These are phyloP conservation scores for Drosophila gunungcola DNA, from an alignment of 1,140 invertebrate species.

Conservation along the genomic window DNA sequence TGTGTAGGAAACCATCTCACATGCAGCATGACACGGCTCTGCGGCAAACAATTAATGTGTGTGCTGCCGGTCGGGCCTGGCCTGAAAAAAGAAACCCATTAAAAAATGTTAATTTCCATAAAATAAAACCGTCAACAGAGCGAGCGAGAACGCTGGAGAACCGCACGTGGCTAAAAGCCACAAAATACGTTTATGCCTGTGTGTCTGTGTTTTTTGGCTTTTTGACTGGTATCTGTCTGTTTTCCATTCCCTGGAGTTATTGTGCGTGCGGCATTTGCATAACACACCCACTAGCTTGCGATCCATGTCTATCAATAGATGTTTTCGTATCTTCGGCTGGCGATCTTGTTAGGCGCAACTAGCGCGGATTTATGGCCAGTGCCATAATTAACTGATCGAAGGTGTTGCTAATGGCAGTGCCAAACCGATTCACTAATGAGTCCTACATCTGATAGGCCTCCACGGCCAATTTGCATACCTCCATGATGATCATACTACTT, in stretches of 20 bases:
- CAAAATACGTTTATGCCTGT: conserved; percentile 39
- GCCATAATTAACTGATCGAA: conserved; percentile 55
- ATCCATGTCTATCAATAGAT: conserved; percentile 15
- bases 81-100: conserved; percentile 63
- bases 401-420: conserved; percentile 68
- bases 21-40: conserved; percentile 36
- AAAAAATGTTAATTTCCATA: conserved; percentile 81
- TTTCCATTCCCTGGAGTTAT: conserved; percentile 3
- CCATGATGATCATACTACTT: conserved; percentile 1
- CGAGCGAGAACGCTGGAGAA: conserved; percentile 2
- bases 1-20: conserved; percentile 25
- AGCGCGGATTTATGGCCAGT: conserved; percentile 52
- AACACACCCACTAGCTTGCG: conserved; percentile 52
- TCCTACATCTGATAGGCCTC: conserved; percentile 49
- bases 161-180: conserved; percentile 71
- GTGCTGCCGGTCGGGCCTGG: conserved; percentile 16
- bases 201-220: conserved; percentile 7
- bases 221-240: neutral
- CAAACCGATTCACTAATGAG: conserved; percentile 43
- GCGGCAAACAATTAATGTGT: conserved; percentile 34
- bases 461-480: conserved; percentile 58
- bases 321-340: conserved; percentile 19
- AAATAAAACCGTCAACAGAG: conserved; percentile 49
- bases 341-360: conserved; percentile 32
- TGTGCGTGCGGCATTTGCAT: conserved; percentile 53